phyloP scores from a whole-genome alignment of 1,140 invertebrate genomes.

The Lordiphosa stackelbergi region DNA sequence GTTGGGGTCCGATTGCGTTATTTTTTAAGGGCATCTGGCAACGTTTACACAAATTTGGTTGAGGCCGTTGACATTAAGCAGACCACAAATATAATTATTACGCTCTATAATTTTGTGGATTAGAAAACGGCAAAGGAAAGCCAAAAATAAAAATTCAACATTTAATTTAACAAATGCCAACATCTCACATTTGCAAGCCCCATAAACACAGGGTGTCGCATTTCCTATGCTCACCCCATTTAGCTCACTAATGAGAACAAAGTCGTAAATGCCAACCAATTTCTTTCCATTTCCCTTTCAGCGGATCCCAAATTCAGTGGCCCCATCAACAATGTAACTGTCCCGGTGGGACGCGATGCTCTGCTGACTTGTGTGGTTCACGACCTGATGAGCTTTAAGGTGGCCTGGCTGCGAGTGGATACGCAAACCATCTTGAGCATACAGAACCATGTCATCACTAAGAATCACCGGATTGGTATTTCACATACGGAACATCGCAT shows the following conservation, averaged over 20 bases:
- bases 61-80: conserved; percentile 55
- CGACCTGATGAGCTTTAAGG: conserved; percentile 87
- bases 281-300: conserved; percentile 28
- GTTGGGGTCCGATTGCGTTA: conserved; percentile 6
- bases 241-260: conserved; percentile 44
- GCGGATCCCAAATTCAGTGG: conserved; percentile 86
- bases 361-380: conserved; percentile 88
- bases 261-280: conserved; percentile 49
- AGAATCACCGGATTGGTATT: conserved; percentile 90
- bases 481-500: conserved; percentile 88
- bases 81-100: conserved; percentile 49
- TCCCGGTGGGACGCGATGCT: conserved; percentile 87
- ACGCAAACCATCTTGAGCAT: conserved; percentile 95
- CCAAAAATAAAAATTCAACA: conserved; percentile 14
- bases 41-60: conserved; percentile 29
- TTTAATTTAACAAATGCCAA: conserved; percentile 48
- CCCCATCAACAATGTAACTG: conserved; percentile 87
- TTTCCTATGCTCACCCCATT: conserved; percentile 36
- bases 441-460: conserved; percentile 91
- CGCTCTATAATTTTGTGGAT: conserved; percentile 42
- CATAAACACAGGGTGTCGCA: conserved; percentile 32
- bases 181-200: conserved; percentile 44
- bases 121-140: conserved; percentile 31
- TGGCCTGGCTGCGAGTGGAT: conserved; percentile 92
- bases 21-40: conserved; percentile 43